Evolutionary conservation across 2,888 invertebrate genomes (phyloP), one percentile per base, ranked within the genome.

Genomic region (Macropis europaea): DNA sequence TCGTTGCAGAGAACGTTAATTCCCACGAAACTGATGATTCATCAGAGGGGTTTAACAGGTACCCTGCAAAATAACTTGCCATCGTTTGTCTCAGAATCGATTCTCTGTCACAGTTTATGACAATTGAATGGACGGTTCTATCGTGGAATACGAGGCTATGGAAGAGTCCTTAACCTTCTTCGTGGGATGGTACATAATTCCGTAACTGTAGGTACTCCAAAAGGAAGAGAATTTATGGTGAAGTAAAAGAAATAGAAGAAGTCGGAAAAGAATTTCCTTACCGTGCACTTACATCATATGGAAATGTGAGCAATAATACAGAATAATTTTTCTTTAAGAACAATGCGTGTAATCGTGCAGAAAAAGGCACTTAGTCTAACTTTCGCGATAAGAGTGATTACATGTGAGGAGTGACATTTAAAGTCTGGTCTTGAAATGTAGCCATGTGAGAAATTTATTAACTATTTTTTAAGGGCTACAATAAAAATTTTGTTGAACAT

Each of bases 181-280:
- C 40, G n/a, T 17, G 6, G 1, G 7, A 28, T 43, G 28, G 4
- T 19, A 42, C 0, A 4, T 13, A 45, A 56, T 32, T 56, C 30
- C 56, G 56, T 56, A 50, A 71, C 54, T 43, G 45, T 13, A 3
- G 69, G 71, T 71, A 71, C 71, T 71, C 71, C 70, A 69, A 69
- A 56, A 45, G 52, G 50, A 36, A 19, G 24, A 47, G 17, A 22
- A 40, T 45, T n/a, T 13, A 47, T 34, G 17, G 6, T 24, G 19
- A 11, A 28, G 22, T 38, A 13, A 42, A 42, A 19, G 24, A 9
- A 6, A 15, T 13, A 36, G 4, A n/a, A 19, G 19, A 30, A 2
- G 0, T n/a, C 15, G 9, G 3, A 28, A 7, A 17, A 28, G 34
- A 36, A 28, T 17, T 43, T 32, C 36, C 53, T 24, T 43, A 0